Evolutionary conservation across 2,888 invertebrate species (phyloP), one percentile per base, ranked within the genome.

Genomic region (Bombylius major): DNA sequence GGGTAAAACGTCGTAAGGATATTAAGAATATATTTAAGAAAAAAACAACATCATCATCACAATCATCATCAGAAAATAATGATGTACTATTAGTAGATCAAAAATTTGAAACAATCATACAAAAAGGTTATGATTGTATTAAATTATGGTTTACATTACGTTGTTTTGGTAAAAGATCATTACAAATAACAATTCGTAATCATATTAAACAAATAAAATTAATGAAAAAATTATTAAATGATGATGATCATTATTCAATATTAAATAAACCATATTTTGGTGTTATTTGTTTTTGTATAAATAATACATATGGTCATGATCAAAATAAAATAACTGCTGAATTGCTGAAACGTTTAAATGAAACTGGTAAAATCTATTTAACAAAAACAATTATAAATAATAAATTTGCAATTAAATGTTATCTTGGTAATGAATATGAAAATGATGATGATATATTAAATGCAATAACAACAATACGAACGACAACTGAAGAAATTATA

Each of bases 131-230:
- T 79, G 91, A 42, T 51, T 81, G 92, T 0, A 70, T 93, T 50
- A 92, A 92, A 71, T 69, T 93, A 31, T 93, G 92, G 92, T 88
- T 90, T 62, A 88, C 89, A 0, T 70, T 93, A 64, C 79, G 89
- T 63, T 72, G 83, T 62, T 89, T 86, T 64, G 93, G 93, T 0
- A 79, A 83, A n/a, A 79, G 82, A 66, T 87, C 87, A 7, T 72
- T 93, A 8, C 83, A 86, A 65, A 77, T 78, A n/a, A 81, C 85
- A 65, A 84, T 92, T 36, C 78, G 89, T 58, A 77, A 80, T 60
- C 85, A 87, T 60, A 77, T 87, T 31, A 70, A 70, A 34, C 72
- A 91, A 59, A 91, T 92, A 0, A 77, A 84, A 62, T 75, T 83
- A 64, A 90, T 95, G 67, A 85, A 86, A 55, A 71, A 79, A 3